These are phyloP conservation scores for Pseudomyrmex concolor DNA, from an alignment of 1,140 invertebrate species.

Conservation along the genomic window DNA sequence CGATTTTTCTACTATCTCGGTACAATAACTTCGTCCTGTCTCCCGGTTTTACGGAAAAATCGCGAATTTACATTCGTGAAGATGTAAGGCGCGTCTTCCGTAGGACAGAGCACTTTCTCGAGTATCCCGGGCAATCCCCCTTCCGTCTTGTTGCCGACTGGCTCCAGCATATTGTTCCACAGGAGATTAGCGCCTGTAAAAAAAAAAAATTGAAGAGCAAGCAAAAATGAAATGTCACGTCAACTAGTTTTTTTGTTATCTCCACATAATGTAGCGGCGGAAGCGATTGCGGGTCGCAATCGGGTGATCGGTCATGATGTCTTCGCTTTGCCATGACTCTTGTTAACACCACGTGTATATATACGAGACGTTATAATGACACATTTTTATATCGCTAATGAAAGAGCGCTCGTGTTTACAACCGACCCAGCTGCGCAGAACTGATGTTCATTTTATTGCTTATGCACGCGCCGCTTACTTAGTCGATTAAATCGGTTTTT, in stretches of 20 bases:
- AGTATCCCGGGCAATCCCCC: conserved; percentile 86
- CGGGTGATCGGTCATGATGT: neutral
- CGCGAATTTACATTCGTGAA: conserved; percentile 89
- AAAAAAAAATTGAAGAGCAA: conserved; percentile 41
- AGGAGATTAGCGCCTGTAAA: conserved; percentile 88
- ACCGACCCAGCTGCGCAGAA: neutral
- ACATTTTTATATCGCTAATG: conserved; percentile 5
- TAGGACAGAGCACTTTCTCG: conserved; percentile 87
- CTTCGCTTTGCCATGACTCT: conserved; percentile 23
- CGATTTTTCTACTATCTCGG: conserved; percentile 53
- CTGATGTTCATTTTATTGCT: conserved; percentile 13
- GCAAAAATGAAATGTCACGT: neutral
- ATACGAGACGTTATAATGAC: conserved; percentile 7
- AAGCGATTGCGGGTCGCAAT: neutral
- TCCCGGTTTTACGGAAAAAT: conserved; percentile 84
- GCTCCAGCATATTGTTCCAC: conserved; percentile 91
- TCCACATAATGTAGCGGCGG: neutral
- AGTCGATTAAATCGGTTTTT: conserved; percentile 6
- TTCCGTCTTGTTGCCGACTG: conserved; percentile 88
- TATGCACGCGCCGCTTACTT: neutral
- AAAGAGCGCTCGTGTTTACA: neutral
- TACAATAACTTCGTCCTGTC: conserved; percentile 76
- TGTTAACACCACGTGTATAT: conserved; percentile 16
- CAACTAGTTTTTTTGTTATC: neutral
- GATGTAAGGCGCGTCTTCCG: conserved; percentile 86